These are phyloP conservation scores for Caenorhabditis sulstoni DNA, from an alignment of 2,888 invertebrate species.

Conservation along the genomic window DNA sequence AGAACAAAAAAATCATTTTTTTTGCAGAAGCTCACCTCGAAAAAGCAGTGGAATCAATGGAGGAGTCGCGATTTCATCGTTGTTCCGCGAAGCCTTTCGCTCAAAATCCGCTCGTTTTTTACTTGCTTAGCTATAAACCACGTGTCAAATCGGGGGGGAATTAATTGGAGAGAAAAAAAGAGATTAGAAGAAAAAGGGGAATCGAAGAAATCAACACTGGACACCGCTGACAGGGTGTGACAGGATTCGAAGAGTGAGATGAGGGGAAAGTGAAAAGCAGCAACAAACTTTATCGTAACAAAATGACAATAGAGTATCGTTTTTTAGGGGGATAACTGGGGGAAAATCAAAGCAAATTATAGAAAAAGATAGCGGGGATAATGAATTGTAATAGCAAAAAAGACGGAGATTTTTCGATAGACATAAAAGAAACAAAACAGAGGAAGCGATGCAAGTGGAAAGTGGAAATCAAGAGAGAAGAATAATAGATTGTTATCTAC, in stretches of 20 bases:
- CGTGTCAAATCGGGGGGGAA: neutral
- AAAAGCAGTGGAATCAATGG: slow-evolving; percentile 20
- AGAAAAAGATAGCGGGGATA: slow-evolving; percentile 3
- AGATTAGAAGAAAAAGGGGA: slow-evolving; percentile 28
- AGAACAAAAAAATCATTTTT: neutral
- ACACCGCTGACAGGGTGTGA: slow-evolving; percentile 56
- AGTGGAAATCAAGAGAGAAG: slow-evolving; percentile 10
- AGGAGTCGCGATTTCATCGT: slow-evolving; percentile 40
- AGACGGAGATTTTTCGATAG: slow-evolving; percentile 15
- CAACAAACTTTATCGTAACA: slow-evolving; percentile 58
- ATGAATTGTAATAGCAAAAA: slow-evolving; percentile 40
- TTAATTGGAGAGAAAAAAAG: slow-evolving; percentile 1
- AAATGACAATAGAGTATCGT: slow-evolving; percentile 58
- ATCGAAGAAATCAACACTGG: slow-evolving; percentile 48
- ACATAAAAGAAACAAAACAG: slow-evolving; percentile 17
- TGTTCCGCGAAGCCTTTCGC: slow-evolving; percentile 20
- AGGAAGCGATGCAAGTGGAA: neutral
- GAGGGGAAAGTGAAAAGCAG: slow-evolving; percentile 14
- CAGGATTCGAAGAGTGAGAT: slow-evolving; percentile 18
- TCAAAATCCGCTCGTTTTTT: neutral
- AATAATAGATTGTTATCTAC: slow-evolving; percentile 45
- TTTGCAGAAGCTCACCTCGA: slow-evolving; percentile 25
- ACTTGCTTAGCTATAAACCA: slow-evolving; percentile 18
- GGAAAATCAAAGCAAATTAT: slow-evolving; percentile 26
- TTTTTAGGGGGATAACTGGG: slow-evolving; percentile 30